phyloP scores from a whole-genome alignment of 1,140 invertebrate genomes.

The Rhyacophila brunnea region DNA sequence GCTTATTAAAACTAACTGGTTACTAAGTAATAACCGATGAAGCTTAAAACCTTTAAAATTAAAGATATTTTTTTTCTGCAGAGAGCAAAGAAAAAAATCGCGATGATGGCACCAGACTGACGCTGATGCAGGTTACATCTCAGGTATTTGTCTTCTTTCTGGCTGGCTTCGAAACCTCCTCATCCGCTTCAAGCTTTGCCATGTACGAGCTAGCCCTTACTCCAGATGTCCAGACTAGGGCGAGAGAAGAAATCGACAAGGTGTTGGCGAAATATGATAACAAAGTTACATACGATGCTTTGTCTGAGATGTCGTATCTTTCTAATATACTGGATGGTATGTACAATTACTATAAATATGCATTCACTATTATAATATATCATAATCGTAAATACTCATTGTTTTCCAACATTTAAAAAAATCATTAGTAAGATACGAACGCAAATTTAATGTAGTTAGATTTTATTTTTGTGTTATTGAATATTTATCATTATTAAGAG shows the following conservation, averaged over 20 bases:
- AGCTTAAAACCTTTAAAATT: no score
- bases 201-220: constrained; percentile 57
- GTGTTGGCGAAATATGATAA: constrained; percentile 43
- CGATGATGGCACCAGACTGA: constrained; percentile 38
- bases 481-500: no score
- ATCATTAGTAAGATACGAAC: no score
- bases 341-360: no score
- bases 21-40: no score
- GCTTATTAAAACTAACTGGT: no score
- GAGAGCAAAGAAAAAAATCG: constrained; percentile 40
- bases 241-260: constrained; percentile 54
- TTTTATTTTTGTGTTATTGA: no score
- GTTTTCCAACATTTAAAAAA: no score
- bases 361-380: no score
- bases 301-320: constrained; percentile 45
- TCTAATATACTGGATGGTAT: constrained; percentile 45
- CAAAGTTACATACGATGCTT: constrained; percentile 52
- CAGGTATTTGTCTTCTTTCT: constrained; percentile 54
- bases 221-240: constrained; percentile 54
- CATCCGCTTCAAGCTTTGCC: constrained; percentile 53
- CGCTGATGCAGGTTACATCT: constrained; percentile 41
- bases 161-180: constrained; percentile 64
- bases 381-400: no score
- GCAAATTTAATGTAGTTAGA: no score
- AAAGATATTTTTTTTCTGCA: no score